Evolutionary conservation across 2,888 invertebrate species (phyloP), one percentile per base, ranked within the genome.

Genomic region (Cryptosula pallasiana): DNA sequence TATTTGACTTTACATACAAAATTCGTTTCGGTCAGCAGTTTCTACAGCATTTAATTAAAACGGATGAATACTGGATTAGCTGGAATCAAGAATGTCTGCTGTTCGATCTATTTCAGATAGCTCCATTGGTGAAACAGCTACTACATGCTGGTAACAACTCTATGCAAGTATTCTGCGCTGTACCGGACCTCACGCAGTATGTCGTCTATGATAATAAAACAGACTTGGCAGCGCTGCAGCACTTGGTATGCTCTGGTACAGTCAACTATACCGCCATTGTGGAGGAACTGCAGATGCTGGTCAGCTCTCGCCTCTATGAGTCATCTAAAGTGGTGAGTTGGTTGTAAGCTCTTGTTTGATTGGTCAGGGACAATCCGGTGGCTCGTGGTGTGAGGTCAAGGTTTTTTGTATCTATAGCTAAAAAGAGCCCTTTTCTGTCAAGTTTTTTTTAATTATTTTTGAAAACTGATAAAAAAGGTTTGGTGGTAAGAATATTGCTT

Each of bases 171-270:
- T 63, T 63, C 34, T 63, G 63, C 32, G 9, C 63, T 13, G 27
- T 63, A 3, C 27, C 63, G 25, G 63, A 63, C 34, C 63, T 63
- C 16, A 20, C 20, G 9, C 29, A 32, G 32, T 63, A 63, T 63
- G 63, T 63, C 2, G 63, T 63, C 29, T 34, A 63, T 63, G 63
- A 63, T n/a, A 63, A 63, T 32, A 27, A 63, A 27, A 63, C 63
- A 13, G 27, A 63, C 34, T 27, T 63, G 20, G 27, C 29, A 13
- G 32, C 27, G 25, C 63, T 63, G 2, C 2, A 25, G 27, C 29
- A 63, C 27, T 5, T 63, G 13, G n/a, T 63, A 32, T 63, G 63
- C 32, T 16, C 20, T 34, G 29, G 32, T 5, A 32, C 13, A 16
- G 32, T 63, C 9, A 32, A 63, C 63, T 63, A 29, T 32, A 32